Evolutionary conservation across 2,888 invertebrate species (phyloP), one percentile per base, ranked within the genome.

Genomic region (Stenchaetothrips biformis): DNA sequence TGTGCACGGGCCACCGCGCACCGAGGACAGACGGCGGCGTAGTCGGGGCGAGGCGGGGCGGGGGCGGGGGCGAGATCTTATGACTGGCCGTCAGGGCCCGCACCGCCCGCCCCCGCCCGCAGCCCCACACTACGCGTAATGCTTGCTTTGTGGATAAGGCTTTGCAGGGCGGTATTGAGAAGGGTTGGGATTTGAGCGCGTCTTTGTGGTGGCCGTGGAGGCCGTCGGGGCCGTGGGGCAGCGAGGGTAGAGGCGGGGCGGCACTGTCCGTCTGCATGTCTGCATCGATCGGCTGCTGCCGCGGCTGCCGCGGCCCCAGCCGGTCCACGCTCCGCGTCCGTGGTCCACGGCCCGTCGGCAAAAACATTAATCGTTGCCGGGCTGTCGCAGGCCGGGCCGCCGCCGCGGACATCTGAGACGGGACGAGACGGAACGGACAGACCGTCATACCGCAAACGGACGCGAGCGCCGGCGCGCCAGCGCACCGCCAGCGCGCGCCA

Each of bases 161-260:
- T 74, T 74, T 74, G 67, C 18, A 53, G 53, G 53, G 53, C 53
- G 53, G 53, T 74, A 74, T 74, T 74, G 67, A 74, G 67, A 74
- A 74, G 67, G 67, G 67, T 74, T 74, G 67, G 67, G 67, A 74
- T 74, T 74, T 74, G 67, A 74, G 67, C 67, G 67, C 67, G 67
- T 74, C 67, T 74, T 74, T 74, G 67, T 74, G 67, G 67, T 74
- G 67, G 21, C n/a, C n/a, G 67, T 9, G n/a, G 67, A 74, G 67
- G 67, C 37, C 37, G 37, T 37, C 37, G 37, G 37, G 37, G 37
- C 37, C 37, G 37, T 4, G 37, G 37, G 37, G 37, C 37, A 37
- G 37, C 37, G 37, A 1, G 37, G 37, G 37, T n/a, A n/a, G n/a
- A n/a, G n/a, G 53, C 53, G 16, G 53, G 9, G 16, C 53, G 53